Percentiles rank a stretch among this genome's conserved stretches.
Conservation (phyloP, 2,797 vertebrate species). For the Heteromormyrus szaboi region DNA sequence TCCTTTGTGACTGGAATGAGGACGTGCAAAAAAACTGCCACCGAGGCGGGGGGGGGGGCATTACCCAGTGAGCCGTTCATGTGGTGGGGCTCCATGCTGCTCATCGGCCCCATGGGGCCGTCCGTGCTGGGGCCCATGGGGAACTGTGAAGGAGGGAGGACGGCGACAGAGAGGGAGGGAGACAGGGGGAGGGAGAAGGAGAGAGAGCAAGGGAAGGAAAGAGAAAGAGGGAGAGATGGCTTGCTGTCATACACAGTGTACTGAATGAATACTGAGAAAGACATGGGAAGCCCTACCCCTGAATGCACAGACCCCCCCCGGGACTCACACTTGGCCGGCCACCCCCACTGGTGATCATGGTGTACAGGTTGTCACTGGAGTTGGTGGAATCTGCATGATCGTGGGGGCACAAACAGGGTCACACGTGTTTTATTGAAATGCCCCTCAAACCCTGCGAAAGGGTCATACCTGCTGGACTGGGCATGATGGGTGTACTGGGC, state of each 20-base stretch:
- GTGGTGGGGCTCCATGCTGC: slow-evolving; percentile 98
- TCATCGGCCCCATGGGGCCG: slow-evolving; percentile 95
- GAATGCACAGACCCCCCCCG: not conserved
- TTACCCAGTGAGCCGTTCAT: slow-evolving; percentile 97
- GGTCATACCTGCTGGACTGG: slow-evolving; percentile 87
- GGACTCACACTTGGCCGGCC: slow-evolving; percentile 91
- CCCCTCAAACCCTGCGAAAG: not conserved
- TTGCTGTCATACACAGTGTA: not conserved
- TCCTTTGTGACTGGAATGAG: not conserved
- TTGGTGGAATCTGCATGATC: slow-evolving; percentile 87
- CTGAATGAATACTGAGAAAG: not conserved
- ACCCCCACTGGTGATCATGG: slow-evolving; percentile 96
- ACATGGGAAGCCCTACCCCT: not conserved
- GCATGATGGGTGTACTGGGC: slow-evolving; percentile 97
- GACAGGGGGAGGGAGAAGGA: too few relatives aligned
- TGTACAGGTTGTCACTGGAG: slow-evolving; percentile 99
- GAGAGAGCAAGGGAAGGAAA: too few relatives aligned
- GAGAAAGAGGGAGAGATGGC: not conserved
- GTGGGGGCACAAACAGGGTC: not conserved
- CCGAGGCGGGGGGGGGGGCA: not conserved
- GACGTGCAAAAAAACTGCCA: not conserved
- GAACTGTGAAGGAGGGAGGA: slow-evolving; percentile 62
- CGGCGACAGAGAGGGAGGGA: too few relatives aligned
- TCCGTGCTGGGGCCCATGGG: slow-evolving; percentile 95
- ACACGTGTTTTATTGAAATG: not conserved